Percentiles rank a stretch among this genome's conserved stretches.
Evolutionary conservation across 1,140 invertebrate genomes (phyloP).

Genomic region (Drosophila nigrodunni): DNA sequence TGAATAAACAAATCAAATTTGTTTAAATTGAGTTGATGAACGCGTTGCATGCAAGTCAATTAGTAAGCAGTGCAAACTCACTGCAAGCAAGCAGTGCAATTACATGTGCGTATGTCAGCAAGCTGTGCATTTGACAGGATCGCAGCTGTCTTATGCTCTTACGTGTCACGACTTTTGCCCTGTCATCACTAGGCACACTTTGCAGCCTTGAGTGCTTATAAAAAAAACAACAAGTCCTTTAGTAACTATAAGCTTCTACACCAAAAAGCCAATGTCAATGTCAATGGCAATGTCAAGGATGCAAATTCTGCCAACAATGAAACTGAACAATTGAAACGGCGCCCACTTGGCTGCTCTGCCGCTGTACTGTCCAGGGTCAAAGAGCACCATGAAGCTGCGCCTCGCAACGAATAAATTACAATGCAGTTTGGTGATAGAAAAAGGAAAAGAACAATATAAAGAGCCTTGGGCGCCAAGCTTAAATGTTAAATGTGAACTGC

Average conservation of each 20-base stretch:
- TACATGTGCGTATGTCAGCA: background rate
- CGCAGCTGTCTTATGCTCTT: too few species aligned
- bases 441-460: conserved; percentile 7
- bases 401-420: conserved; percentile 66
- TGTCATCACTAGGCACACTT: conserved; percentile 29
- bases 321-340: conserved; percentile 40
- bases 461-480: conserved; percentile 6
- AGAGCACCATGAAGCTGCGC: conserved; percentile 34
- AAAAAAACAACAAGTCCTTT: conserved; percentile 14
- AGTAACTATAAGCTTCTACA: conserved; percentile 30
- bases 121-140: background rate
- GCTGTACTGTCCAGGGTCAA: conserved; percentile 42
- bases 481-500: conserved; percentile 18
- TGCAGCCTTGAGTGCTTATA: conserved; percentile 16
- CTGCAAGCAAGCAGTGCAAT: background rate
- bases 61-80: background rate
- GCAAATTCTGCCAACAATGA: conserved; percentile 60
- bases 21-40: background rate
- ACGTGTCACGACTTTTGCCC: background rate
- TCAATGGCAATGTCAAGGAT: conserved; percentile 74
- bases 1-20: background rate
- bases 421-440: conserved; percentile 25
- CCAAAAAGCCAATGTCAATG: conserved; percentile 54
- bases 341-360: conserved; percentile 53
- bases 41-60: background rate